Evolutionary conservation across 2,888 invertebrate genomes (phyloP), one percentile per base, ranked within the genome.

Genomic region (Amphipyra tragopoginis): DNA sequence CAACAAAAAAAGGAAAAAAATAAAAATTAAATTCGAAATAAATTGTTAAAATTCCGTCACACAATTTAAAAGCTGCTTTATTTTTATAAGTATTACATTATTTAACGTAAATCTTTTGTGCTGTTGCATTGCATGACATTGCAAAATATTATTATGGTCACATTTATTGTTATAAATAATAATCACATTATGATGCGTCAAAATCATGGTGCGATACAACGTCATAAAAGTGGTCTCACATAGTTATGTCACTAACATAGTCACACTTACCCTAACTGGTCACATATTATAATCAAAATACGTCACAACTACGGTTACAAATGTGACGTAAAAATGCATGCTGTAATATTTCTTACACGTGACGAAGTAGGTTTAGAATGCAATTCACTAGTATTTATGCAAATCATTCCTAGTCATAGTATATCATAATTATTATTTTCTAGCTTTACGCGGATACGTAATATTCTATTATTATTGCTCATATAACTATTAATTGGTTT

Each of bases 281-380:
- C 6, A 42, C 29, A 42, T 5, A 6, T n/a, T n/a, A n/a, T n/a
- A n/a, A n/a, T 34, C 13, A 15, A 8, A 2, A 21, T 9, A 29
- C 36, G 65, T 54, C 43, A 61, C n/a, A n/a, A 33, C 5, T 8
- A 9, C 33, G 9, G 5, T 33, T 1, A 33, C 33, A 21, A 21
- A 21, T 21, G 3, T 21, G 21, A 21, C 21, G 21, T 21, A 21
- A 21, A 21, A 21, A 2, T 21, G 3, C 21, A 21, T 21, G 21
- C 3, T 3, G 21, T 21, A 21, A 21, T 21, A 21, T 3, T 21
- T 21, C 21, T 21, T 21, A 21, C 21, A 21, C 21, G 3, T 21
- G 21, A 21, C 21, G 7, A 5, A 0, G 29, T 29, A 29, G 29
- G 7, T 7, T 29, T 29, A 29, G 29, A 29, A 7, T 29, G 2